Percentiles rank a stretch among this genome's conserved stretches.
Conservation (phyloP, 2,888 invertebrate genomes). For the Ectemnius continuus region DNA sequence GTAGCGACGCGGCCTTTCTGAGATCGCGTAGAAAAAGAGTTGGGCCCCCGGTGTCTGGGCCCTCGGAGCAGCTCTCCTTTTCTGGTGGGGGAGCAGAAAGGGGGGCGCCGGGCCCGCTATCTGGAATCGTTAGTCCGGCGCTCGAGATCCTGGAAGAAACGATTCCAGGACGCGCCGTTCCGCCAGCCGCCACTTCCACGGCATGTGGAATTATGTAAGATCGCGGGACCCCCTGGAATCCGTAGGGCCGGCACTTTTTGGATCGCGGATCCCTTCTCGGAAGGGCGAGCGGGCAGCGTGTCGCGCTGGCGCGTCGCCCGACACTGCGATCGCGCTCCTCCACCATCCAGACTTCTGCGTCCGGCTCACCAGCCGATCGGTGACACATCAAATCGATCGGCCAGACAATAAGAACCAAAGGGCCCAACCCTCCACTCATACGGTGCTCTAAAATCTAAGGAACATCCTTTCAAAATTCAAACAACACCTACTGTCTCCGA, state of each 20-base stretch:
- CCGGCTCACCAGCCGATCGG: neutral
- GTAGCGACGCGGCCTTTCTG: no score
- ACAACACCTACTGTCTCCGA: no score
- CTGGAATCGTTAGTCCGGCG: constrained; percentile 38
- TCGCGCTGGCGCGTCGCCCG: constrained; percentile 6
- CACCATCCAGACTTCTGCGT: no score
- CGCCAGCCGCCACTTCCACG: constrained; percentile 17
- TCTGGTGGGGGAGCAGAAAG: neutral
- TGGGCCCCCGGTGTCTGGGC: no score
- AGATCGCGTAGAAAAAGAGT: no score
- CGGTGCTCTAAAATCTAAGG: no score
- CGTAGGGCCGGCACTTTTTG: constrained; percentile 55
- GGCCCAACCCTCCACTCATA: neutral
- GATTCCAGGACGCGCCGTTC: constrained; percentile 38
- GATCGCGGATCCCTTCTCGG: constrained; percentile 54
- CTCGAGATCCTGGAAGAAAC: constrained; percentile 42
- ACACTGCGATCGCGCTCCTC: no score
- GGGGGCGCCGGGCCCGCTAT: constrained; percentile 22
- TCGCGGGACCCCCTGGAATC: constrained; percentile 51
- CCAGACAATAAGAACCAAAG: constrained; percentile 14
- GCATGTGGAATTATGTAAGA: constrained; percentile 39
- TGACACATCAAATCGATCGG: constrained; percentile 41
- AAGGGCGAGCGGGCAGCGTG: constrained; percentile 43
- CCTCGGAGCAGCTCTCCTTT: no score
- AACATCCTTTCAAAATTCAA: no score